Conservation (phyloP, 37 sponge, comb jelly and placozoan genomes). For the Ephydatia muelleri region DNA sequence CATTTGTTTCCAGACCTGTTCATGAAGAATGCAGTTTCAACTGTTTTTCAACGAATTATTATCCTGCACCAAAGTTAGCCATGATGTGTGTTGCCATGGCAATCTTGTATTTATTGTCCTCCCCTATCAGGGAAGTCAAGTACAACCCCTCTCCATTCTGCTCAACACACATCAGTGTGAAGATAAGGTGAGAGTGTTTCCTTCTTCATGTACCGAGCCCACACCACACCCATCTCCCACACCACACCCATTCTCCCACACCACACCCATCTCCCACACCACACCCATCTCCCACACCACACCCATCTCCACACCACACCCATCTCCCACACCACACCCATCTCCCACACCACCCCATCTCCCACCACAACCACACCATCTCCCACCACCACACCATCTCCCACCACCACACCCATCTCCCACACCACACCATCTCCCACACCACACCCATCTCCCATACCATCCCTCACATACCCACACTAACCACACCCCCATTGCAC, state of each 20-base stretch:
- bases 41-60: constrained; percentile 59
- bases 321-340: background rate
- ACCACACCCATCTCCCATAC: background rate
- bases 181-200: constrained; percentile 43
- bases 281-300: background rate
- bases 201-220: background rate
- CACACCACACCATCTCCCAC: background rate
- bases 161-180: constrained; percentile 45
- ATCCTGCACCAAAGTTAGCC: constrained; percentile 46
- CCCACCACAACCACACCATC: background rate
- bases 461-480: background rate
- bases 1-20: constrained; percentile 77
- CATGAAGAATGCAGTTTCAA: constrained; percentile 49
- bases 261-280: background rate
- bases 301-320: background rate
- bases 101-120: background rate
- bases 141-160: constrained; percentile 47
- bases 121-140: too few relatives aligned
- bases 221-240: background rate
- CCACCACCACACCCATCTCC: background rate
- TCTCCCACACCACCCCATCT: background rate
- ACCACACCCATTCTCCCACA: background rate
- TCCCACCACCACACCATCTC: background rate
- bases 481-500: background rate
- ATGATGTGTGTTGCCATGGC: background rate